Conservation (phyloP, 2,113 vertebrate genomes). For the Centrocercus urophasianus region DNA sequence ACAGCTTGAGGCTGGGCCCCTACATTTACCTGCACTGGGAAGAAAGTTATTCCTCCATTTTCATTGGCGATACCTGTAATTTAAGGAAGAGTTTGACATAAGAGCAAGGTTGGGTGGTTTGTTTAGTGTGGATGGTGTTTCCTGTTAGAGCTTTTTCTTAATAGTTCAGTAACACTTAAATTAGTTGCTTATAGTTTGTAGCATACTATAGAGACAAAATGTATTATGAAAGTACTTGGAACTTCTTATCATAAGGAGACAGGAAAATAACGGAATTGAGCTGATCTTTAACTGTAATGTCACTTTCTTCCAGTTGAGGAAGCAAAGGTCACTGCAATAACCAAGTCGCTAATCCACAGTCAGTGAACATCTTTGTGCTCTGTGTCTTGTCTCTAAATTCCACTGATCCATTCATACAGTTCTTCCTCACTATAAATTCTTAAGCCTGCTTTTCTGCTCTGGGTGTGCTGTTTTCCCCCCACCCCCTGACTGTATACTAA, state of each 20-base stretch:
- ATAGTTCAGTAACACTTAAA: background rate
- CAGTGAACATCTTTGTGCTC: background rate
- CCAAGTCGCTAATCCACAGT: background rate
- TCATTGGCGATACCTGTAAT: conserved; percentile 91
- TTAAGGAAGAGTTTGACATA: background rate
- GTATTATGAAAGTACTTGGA: background rate
- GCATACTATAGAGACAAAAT: background rate
- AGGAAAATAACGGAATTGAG: background rate
- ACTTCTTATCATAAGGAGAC: background rate
- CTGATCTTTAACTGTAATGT: background rate
- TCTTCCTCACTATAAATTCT: too few species aligned
- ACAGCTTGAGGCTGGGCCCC: conserved; percentile 79
- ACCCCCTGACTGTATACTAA: background rate
- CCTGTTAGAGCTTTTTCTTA: background rate
- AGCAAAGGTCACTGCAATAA: background rate
- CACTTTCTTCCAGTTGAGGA: background rate
- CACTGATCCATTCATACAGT: background rate
- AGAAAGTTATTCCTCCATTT: conserved; percentile 90
- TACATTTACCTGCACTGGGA: conserved; percentile 85
- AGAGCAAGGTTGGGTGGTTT: background rate
- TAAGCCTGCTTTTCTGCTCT: background rate
- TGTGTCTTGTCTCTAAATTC: background rate
- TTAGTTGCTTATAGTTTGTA: background rate
- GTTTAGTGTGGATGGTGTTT: too few species aligned
- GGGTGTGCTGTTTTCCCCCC: accelerated